Evolutionary conservation across 2,888 invertebrate species (phyloP).

Genomic region (Listrodromus nycthemerus): DNA sequence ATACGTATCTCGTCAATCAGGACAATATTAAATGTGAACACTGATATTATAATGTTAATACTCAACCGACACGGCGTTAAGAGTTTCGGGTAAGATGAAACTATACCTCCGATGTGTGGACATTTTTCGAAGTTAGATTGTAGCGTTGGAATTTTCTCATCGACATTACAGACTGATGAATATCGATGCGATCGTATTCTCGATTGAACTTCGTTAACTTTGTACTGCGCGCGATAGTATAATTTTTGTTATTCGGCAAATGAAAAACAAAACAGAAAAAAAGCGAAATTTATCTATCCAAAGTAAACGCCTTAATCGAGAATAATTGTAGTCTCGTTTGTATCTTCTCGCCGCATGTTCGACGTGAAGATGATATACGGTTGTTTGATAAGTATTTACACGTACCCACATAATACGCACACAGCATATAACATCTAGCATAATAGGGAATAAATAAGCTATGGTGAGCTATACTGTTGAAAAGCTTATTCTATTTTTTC

Average conservation of each 20-base stretch:
- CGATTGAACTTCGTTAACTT: constrained; percentile 17
- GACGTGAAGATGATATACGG: constrained; percentile 29
- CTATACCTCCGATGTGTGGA: not conserved
- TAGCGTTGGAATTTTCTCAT: constrained; percentile 31
- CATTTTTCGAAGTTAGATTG: constrained; percentile 26
- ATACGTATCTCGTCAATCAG: constrained; percentile 76
- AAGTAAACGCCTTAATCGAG: constrained; percentile 25
- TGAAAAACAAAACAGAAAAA: not conserved
- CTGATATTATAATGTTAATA: constrained; percentile 68
- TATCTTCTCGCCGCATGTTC: constrained; percentile 31
- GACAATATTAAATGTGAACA: constrained; percentile 78
- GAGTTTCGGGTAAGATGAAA: constrained; percentile 21
- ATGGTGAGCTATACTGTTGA: constrained; percentile 55
- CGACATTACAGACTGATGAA: constrained; percentile 36
- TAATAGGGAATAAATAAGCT: constrained; percentile 59
- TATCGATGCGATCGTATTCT: constrained; percentile 26
- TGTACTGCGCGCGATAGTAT: constrained; percentile 45
- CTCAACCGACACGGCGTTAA: constrained; percentile 33
- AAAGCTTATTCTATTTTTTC: not conserved
- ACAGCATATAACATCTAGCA: constrained; percentile 39
- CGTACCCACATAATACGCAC: constrained; percentile 47
- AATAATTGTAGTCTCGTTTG: constrained; percentile 40
- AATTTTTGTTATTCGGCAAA: constrained; percentile 6
- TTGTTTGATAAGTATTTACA: constrained; percentile 29
- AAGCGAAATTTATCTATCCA: not conserved